phyloP scores from a whole-genome alignment of 2,888 invertebrate species.

The Lysandra bellargus region DNA sequence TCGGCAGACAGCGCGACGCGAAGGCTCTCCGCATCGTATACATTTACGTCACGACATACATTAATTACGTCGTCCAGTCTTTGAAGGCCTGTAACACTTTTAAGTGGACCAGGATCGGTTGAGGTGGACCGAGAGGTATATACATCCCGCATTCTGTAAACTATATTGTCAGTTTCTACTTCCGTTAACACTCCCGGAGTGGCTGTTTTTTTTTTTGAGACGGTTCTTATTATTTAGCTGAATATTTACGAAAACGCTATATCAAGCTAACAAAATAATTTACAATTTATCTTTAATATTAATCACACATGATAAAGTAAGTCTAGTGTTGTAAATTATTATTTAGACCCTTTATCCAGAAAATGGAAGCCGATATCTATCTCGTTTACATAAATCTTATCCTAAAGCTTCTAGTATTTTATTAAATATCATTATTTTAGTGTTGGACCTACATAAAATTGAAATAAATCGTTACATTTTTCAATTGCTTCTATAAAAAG shows the following conservation, averaged over 20 bases:
- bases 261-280: neutral
- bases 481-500: neutral
- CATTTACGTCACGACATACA: too few relatives aligned
- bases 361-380: neutral
- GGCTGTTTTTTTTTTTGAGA: too few relatives aligned
- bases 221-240: neutral
- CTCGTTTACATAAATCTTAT: conserved; percentile 12
- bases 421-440: neutral
- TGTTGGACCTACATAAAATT: neutral
- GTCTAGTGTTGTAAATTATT: conserved; percentile 11
- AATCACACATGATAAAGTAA: conserved; percentile 17
- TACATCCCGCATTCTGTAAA: too few relatives aligned
- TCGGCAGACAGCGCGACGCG: neutral
- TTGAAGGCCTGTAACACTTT: too few relatives aligned
- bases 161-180: too few relatives aligned
- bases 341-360: neutral
- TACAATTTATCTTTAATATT: neutral
- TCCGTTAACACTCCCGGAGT: too few relatives aligned
- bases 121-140: too few relatives aligned
- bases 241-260: neutral
- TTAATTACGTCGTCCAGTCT: too few relatives aligned
- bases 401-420: neutral
- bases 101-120: too few relatives aligned
- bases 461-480: neutral
- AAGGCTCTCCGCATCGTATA: too few relatives aligned